A percentile compares a stretch with the other conserved stretches of the same genome.
phyloP scores from a whole-genome alignment of 2,113 vertebrate genomes.

The Tylochromis polylepis region DNA sequence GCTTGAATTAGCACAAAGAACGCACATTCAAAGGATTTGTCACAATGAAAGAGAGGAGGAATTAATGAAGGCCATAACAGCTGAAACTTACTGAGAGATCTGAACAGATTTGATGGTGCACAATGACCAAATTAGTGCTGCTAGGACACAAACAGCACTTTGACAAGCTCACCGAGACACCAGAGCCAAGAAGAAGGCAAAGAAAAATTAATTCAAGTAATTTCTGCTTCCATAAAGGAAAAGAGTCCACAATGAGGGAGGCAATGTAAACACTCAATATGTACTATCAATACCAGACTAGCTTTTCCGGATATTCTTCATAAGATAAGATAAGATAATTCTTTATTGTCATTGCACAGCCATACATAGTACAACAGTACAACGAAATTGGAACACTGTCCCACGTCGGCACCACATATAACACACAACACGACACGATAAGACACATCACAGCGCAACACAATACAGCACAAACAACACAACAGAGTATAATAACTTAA shows the following conservation, averaged over 20 bases:
- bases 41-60: neutral
- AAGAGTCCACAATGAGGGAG: neutral
- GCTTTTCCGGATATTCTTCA: neutral
- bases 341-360: too few relatives aligned
- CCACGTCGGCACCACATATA: too few relatives aligned
- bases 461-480: too few relatives aligned
- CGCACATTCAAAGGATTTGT: neutral
- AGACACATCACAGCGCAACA: too few relatives aligned
- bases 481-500: too few relatives aligned
- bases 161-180: neutral
- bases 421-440: too few relatives aligned
- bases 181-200: neutral
- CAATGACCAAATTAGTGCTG: neutral
- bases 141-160: neutral
- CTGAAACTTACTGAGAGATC: neutral
- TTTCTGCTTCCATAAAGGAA: neutral
- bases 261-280: neutral
- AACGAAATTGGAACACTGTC: too few relatives aligned
- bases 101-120: neutral
- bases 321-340: too few relatives aligned
- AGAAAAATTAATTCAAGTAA: neutral
- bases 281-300: neutral
- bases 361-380: too few relatives aligned
- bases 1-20: neutral
- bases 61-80: neutral